Percentiles rank a stretch among this genome's conserved stretches.
Evolutionary conservation across 1,140 invertebrate species (phyloP).

Genomic region (Steinernema khuongi): DNA sequence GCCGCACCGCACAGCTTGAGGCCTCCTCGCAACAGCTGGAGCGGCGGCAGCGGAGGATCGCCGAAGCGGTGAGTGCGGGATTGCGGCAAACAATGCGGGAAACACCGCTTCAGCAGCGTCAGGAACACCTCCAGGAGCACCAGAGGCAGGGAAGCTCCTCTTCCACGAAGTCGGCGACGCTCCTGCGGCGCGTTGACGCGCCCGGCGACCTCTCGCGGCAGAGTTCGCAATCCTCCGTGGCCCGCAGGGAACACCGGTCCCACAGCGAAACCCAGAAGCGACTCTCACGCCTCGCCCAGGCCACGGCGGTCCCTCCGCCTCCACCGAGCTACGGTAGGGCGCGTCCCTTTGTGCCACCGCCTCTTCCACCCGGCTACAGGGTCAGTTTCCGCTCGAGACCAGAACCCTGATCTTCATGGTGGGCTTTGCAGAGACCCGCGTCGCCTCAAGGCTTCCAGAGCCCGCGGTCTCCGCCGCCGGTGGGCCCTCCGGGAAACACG

Average conservation of each 20-base stretch:
- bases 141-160: constrained; percentile 17
- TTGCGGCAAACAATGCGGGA: neutral
- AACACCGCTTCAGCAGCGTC: neutral
- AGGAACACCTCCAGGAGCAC: neutral
- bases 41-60: neutral
- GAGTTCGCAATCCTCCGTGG: constrained; percentile 1
- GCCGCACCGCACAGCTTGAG: constrained; percentile 45
- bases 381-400: constrained; percentile 35
- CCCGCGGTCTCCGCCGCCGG: constrained; percentile 34
- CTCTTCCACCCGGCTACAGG: constrained; percentile 48
- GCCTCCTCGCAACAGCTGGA: constrained; percentile 26
- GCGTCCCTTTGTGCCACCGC: constrained; percentile 49
- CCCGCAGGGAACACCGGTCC: neutral
- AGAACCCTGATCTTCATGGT: neutral
- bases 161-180: constrained; percentile 10
- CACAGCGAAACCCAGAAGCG: constrained; percentile 16
- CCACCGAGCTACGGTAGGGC: constrained; percentile 53
- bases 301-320: constrained; percentile 45
- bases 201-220: neutral
- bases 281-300: constrained; percentile 32
- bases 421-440: too few species aligned
- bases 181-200: constrained; percentile 14
- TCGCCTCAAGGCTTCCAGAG: neutral
- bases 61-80: constrained; percentile 11
- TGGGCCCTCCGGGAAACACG: constrained; percentile 35